Evolutionary conservation across 2,797 vertebrate species (phyloP), one percentile per base, ranked within the genome.

Genomic region (Champsocephalus gunnari): DNA sequence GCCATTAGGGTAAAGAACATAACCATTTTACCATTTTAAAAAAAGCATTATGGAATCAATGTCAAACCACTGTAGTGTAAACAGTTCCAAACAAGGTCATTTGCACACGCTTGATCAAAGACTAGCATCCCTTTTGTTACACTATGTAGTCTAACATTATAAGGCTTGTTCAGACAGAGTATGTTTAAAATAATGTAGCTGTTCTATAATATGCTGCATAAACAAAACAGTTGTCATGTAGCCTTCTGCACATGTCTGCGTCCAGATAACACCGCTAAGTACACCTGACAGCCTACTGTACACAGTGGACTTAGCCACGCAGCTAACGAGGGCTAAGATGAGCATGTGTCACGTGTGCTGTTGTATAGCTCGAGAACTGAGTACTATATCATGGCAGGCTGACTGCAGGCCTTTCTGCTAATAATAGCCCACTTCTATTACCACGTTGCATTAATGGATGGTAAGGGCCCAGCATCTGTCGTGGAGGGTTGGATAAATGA

Each of bases 341-440:
- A 74, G 55, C 75, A 73, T 68, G 78, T 70, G 80, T 80, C 79
- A 84, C 83, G 73, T 83, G 76, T 64, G 63, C 60, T 56, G 34
- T 59, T 79, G 67, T 71, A 77, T 70, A 79, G 68, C 67, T 71
- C 19, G 3, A 84, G 54, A 80, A 38, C 28, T 12, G 72, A 73
- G 50, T 58, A 79, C 57, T 75, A 78, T 71, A 79, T 79, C 63
- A 59, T 65, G 60, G 76, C 69, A 84, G 71, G 60, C 63, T 81
- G 75, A 86, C 84, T 86, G 66, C 83, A 84, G 79, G 87, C 34
- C 80, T 76, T 78, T 84, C 65, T 55, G 79, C 89, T 92, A 92
- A 92, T 88, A 88, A 91, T 88, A 91, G 75, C 82, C 60, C 77
- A 72, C 85, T 82, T 75, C 72, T 72, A 81, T 88, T 77, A 81